phyloP scores from a whole-genome alignment of 2,113 vertebrate genomes.

The Phalacrocorax brasilianus region DNA sequence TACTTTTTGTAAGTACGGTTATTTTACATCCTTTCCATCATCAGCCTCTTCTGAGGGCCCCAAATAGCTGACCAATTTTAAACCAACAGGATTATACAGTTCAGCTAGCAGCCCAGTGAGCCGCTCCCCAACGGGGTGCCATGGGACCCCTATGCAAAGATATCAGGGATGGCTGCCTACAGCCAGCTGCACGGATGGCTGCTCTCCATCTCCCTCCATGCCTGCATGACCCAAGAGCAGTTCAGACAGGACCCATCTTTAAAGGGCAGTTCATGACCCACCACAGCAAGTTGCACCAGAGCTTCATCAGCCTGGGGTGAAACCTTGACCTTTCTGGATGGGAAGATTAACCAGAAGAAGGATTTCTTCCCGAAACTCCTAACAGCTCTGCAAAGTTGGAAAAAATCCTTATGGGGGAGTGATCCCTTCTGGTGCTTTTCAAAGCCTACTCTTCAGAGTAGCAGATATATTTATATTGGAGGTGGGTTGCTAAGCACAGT shows the following conservation, averaged over 20 bases:
- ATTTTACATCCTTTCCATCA: neutral
- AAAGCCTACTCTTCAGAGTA: conserved; percentile 34
- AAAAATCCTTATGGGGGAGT: conserved; percentile 46
- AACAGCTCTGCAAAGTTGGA: conserved; percentile 11
- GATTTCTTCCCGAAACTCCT: neutral
- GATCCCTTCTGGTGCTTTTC: conserved; percentile 55
- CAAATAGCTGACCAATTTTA: neutral
- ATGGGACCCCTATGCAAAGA: neutral
- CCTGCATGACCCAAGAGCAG: neutral
- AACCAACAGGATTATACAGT: neutral
- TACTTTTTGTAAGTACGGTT: neutral
- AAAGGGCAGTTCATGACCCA: neutral
- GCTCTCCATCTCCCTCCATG: neutral
- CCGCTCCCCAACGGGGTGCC: accelerated
- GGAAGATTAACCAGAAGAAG: neutral
- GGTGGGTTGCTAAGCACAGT: conserved; percentile 53
- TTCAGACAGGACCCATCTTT: neutral
- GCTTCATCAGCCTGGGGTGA: neutral
- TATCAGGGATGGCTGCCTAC: neutral
- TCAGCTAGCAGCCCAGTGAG: neutral
- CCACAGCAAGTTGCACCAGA: neutral
- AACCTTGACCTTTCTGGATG: neutral
- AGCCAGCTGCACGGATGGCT: neutral
- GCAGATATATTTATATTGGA: conserved; percentile 58
- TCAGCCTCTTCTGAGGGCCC: neutral